Evolutionary conservation across 2,797 vertebrate genomes (phyloP), one percentile per base, ranked within the genome.

Genomic region (Champsocephalus gunnari): DNA sequence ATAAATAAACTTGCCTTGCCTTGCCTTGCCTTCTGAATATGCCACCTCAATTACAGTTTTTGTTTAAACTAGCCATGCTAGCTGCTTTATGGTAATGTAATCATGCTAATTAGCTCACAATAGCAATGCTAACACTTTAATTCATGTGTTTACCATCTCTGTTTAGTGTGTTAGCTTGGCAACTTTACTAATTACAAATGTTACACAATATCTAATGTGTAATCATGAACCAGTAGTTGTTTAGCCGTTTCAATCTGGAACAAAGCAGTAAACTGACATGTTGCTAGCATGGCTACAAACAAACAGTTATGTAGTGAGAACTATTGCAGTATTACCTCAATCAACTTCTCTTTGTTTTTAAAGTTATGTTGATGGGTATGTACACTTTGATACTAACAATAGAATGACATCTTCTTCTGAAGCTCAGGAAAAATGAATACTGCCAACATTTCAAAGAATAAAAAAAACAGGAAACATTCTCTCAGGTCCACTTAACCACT

Each of bases 401-500:
- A 44, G 24, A 72, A 59, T 24, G 32, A 65, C 58, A 67, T 73
- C 71, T 38, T 81, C 47, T 14, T 47, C 45, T 62, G 71, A 80
- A 83, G 53, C 73, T 60, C 34, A 53, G 77, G 49, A 67, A 81
- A 81, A 85, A 86, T 56, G 11, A 75, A 66, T 43, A 51, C 67
- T 70, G 75, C 57, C 63, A 71, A 75, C 87, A 75, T 79, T 79
- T 54, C 73, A 69, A 86, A 71, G 71, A 86, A 71, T 83, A 73
- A 84, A 89, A 89, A 86, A 80, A 75, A 50, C 79, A 67, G 65
- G 78, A 79, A 79, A 79, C 63, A 49, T 81, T 79, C 86, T 85
- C 84, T 44, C 11, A 54, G 73, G 84, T 79, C 89, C 88, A 90
- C 84, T 92, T 92, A 81, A 83, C 73, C 81, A 74, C 60, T 54